Evolutionary conservation across 2,113 vertebrate species (phyloP).

Genomic region (Amphiprion ocellaris): DNA sequence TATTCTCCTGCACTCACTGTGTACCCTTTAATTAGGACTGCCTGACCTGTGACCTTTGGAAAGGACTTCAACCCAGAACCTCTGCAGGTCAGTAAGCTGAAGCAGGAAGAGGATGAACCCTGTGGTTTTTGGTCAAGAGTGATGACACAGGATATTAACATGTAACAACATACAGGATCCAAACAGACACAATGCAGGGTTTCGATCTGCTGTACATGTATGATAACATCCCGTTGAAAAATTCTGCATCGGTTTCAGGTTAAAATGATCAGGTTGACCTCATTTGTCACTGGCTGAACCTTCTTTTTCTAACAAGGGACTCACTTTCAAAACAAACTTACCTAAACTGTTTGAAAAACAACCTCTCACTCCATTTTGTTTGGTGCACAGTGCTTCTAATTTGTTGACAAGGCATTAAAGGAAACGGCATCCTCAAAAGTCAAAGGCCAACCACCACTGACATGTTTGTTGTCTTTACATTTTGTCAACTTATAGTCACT

Average conservation of each 20-base stretch:
- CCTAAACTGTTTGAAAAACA: constrained; percentile 24
- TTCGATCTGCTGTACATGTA: not conserved
- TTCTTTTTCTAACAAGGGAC: constrained; percentile 5
- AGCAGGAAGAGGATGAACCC: constrained; percentile 20
- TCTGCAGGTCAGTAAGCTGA: constrained; percentile 40
- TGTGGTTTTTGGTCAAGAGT: constrained; percentile 29
- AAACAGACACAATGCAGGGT: not conserved
- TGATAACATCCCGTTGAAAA: not conserved
- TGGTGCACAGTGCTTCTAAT: not conserved
- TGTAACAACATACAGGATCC: not conserved
- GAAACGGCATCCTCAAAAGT: constrained; percentile 17
- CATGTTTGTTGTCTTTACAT: constrained; percentile 10
- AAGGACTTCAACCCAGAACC: constrained; percentile 47
- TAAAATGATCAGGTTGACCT: constrained; percentile 13
- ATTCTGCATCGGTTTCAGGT: not conserved
- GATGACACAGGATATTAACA: constrained; percentile 36
- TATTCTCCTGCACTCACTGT: constrained; percentile 65
- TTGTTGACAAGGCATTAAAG: constrained; percentile 6
- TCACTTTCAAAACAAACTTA: constrained; percentile 48
- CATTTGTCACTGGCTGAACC: constrained; percentile 43
- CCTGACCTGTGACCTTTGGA: constrained; percentile 73
- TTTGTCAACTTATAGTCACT: not conserved
- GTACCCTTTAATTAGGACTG: constrained; percentile 80
- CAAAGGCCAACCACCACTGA: constrained; percentile 33
- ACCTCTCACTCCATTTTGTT: constrained; percentile 23